Base-by-base conservation (phyloP, 2,888 invertebrate genomes). In the Andrena bucephala region DNA sequence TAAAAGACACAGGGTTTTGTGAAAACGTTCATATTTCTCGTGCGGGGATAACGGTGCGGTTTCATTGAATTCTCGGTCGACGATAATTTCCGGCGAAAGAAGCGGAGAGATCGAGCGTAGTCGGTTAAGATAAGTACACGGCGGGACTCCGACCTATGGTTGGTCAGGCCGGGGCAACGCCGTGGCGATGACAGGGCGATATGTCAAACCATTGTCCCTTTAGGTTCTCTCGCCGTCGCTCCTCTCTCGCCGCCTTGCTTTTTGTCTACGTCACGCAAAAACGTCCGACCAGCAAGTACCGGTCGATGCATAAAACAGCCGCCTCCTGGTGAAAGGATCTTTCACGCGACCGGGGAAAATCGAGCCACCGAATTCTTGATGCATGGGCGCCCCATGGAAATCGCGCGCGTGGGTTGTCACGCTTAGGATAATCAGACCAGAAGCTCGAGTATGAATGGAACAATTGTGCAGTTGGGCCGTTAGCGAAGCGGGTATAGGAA, bases 151-250 rank as follows among this genome's bases (percentile, higher is more conserved):
- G 60, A 68, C 78, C 76, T 42, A 79, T 68, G 87, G 83, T 83
- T 81, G 86, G 87, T 83, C 85, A 87, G 84, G 84, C 66, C 74
- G 85, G 81, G 79, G 88, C 77, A 74, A 86, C 73, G 87, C 82
- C 86, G 86, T 92, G 92, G 86, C 85, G 90, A 91, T 92, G 92
- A 92, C 92, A 92, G 91, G 90, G 86, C 89, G 91, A 92, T 92
- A 92, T 90, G 92, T 92, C 92, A 92, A 89, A 90, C 89, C 89
- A 92, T 92, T 92, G 92, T 92, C 91, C 90, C 86, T 85, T 77
- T 76, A 78, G 81, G 84, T 76, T 79, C 83, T 84, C 82, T 79
- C 81, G 71, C 71, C 77, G 29, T 73, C 82, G 65, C 65, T 81
- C 71, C 83, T 79, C 85, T 84, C 81, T 81, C 76, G 42, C 69